phyloP scores from a whole-genome alignment of 23 tunicate species.

The Halocynthia roretzi region DNA sequence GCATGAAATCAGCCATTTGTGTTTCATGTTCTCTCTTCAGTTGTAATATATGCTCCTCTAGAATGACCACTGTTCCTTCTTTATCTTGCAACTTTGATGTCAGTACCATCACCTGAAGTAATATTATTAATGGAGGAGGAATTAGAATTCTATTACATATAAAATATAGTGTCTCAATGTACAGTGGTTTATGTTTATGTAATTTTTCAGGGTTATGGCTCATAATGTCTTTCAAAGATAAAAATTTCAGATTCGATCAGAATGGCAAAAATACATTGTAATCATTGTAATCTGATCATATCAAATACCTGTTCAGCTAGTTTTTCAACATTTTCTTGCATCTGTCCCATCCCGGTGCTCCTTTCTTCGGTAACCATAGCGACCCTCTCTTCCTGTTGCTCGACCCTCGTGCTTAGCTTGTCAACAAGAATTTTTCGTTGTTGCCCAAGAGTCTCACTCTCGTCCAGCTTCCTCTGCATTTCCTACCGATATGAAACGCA shows the following conservation, averaged over 20 bases:
- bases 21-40: slow-evolving; percentile 75
- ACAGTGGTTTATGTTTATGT: neutral
- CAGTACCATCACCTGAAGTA: slow-evolving; percentile 29
- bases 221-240: neutral
- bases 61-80: slow-evolving; percentile 58
- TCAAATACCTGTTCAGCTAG: slow-evolving; percentile 16
- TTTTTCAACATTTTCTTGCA: slow-evolving; percentile 15
- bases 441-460: slow-evolving; percentile 11
- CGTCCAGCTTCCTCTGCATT: slow-evolving; percentile 10
- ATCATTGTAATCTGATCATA: neutral
- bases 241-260: neutral
- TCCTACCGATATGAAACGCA: neutral
- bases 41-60: slow-evolving; percentile 72
- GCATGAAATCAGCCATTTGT: slow-evolving; percentile 33
- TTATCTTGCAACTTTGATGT: slow-evolving; percentile 32
- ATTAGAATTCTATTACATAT: neutral
- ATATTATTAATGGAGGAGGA: neutral
- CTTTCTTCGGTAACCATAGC: slow-evolving; percentile 42
- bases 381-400: slow-evolving; percentile 42
- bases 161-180: neutral
- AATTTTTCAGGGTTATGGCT: no score
- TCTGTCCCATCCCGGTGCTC: slow-evolving; percentile 19
- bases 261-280: neutral
- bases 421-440: slow-evolving; percentile 35
- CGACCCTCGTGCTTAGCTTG: slow-evolving; percentile 38